These are phyloP conservation scores for Ceyx margarethae DNA, from an alignment of 2,113 vertebrate genomes.

Conservation along the genomic window DNA sequence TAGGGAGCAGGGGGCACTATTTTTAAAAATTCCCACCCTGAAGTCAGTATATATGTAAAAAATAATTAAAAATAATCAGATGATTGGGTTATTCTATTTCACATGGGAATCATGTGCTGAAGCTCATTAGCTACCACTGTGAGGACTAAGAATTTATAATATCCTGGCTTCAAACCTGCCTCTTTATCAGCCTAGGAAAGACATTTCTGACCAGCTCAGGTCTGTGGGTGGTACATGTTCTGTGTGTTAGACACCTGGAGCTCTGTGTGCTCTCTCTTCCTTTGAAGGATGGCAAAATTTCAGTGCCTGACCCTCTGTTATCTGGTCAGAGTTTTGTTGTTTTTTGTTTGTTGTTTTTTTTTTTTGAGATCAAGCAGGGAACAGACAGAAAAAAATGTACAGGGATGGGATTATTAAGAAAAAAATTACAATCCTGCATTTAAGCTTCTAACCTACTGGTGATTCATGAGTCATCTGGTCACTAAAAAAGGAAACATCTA, in stretches of 20 bases:
- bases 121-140: not conserved
- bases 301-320: not conserved
- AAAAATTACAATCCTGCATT: not conserved
- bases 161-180: not conserved
- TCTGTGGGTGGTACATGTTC: not conserved
- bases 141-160: not conserved
- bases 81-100: not conserved
- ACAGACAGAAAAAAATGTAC: not conserved
- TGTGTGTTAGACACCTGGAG: not conserved
- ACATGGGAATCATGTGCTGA: not conserved
- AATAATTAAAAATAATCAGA: not conserved
- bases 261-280: not conserved
- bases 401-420: not conserved
- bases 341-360: not conserved
- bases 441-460: not conserved
- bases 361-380: not conserved
- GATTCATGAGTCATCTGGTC: not conserved
- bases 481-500: not conserved
- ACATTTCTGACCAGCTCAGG: not conserved
- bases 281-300: not conserved
- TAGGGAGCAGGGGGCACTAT: not conserved
- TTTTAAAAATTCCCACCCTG: not conserved
- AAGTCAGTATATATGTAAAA: not conserved
- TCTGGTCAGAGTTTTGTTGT: not conserved
- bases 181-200: not conserved